A percentile compares a stretch with the other conserved stretches of the same genome.
These are phyloP conservation scores for Hucho hucho DNA, from an alignment of 2,113 vertebrate genomes.

Conservation along the genomic window DNA sequence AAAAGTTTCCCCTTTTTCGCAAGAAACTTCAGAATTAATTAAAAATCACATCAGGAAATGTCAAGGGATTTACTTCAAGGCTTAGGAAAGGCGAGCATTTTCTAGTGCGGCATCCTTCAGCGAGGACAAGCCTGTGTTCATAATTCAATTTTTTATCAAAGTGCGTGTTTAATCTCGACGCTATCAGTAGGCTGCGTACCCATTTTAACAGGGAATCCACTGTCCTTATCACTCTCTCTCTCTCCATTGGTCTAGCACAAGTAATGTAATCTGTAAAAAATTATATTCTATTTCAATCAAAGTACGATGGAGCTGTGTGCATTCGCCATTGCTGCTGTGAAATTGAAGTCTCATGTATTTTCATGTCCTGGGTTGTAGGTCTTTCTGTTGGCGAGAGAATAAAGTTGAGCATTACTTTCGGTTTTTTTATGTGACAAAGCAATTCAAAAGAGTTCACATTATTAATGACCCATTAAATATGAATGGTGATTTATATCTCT, in stretches of 20 bases:
- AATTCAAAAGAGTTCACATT: conserved; percentile 7
- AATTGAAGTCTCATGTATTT: neutral
- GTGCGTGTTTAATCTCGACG: conserved; percentile 64
- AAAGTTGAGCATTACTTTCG: neutral
- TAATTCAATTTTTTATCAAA: conserved; percentile 75
- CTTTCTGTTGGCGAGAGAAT: neutral
- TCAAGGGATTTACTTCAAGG: conserved; percentile 69
- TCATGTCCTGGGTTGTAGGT: neutral
- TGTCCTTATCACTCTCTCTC: conserved; percentile 48
- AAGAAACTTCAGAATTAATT: conserved; percentile 69
- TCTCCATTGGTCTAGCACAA: conserved; percentile 31
- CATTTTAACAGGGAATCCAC: conserved; percentile 52
- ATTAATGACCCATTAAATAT: conserved; percentile 27
- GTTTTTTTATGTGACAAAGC: neutral
- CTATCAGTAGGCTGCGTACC: conserved; percentile 52
- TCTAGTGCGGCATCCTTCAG: conserved; percentile 56
- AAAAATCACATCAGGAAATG: conserved; percentile 69
- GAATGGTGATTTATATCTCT: conserved; percentile 6
- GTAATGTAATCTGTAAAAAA: conserved; percentile 43
- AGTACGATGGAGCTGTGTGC: neutral
- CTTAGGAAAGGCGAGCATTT: conserved; percentile 52
- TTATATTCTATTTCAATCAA: conserved; percentile 35
- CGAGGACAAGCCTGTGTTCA: conserved; percentile 58
- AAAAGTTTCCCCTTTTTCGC: conserved; percentile 41
- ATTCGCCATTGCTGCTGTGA: neutral